These are phyloP conservation scores for Callionymus lyra DNA, from an alignment of 2,113 vertebrate species.

Conservation along the genomic window DNA sequence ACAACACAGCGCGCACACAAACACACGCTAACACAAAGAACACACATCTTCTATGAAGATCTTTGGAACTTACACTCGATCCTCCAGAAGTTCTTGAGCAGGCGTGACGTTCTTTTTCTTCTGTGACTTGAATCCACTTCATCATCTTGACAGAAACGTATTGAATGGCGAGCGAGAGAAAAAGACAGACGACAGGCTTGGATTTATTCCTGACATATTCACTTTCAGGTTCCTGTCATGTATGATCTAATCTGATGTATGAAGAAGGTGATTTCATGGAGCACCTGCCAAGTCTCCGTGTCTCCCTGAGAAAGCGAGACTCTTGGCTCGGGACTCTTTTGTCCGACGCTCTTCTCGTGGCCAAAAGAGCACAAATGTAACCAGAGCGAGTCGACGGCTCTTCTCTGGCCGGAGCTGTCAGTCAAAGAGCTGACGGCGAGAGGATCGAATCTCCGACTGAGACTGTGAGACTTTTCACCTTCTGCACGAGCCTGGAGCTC, in stretches of 20 bases:
- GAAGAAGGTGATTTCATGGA: conserved; percentile 11
- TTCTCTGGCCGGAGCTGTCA: conserved; percentile 4
- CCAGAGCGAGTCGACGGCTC: conserved; percentile 2
- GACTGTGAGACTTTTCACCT: conserved; percentile 27
- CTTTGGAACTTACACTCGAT: no score
- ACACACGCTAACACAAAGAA: no score
- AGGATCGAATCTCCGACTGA: conserved; percentile 33
- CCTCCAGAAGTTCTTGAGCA: background rate
- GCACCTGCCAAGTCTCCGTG: conserved; percentile 25
- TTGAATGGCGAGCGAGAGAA: conserved; percentile 10
- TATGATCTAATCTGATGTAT: conserved; percentile 29
- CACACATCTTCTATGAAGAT: no score
- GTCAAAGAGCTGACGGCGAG: conserved; percentile 20
- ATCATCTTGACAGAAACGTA: conserved; percentile 25
- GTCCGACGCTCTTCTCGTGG: conserved; percentile 8
- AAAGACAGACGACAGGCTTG: conserved; percentile 6
- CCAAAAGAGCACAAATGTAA: conserved; percentile 17
- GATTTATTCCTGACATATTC: conserved; percentile 29
- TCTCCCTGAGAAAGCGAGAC: conserved; percentile 10
- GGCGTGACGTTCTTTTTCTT: conserved; percentile 1
- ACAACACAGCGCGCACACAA: no score
- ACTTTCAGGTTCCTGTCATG: conserved; percentile 32
- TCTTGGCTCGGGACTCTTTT: conserved; percentile 7
- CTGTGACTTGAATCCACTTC: conserved; percentile 1
- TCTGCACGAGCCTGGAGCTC: conserved; percentile 1